Base-by-base conservation (phyloP, 92 coral and sea anemone genomes). In the Actinernus sp. region DNA sequence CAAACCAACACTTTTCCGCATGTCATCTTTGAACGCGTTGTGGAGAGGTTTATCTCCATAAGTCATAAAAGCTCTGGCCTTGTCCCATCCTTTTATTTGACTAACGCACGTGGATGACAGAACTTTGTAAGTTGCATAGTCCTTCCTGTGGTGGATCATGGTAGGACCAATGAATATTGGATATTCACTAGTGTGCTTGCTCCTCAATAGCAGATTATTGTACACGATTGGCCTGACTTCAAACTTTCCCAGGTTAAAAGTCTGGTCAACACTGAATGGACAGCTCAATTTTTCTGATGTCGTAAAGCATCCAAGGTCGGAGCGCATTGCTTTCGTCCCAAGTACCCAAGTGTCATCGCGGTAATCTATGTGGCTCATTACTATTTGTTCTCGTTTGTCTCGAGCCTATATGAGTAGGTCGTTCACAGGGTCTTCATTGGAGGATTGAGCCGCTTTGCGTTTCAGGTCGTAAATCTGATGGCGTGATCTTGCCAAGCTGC, bases 151-250 rank as follows among this genome's bases (percentile, higher is more conserved):
- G 43, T 76, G 83, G 3, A 76, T 7, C 56, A 59, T 59, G 7
- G 67, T 76, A 7, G 83, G 83, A 19, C 83, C 67, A 26, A 65
- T 8, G 47, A 76, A 76, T 7, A 65, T 41, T n/a, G 83, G 75
- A 34, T 30, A 31, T 20, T 36, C 59, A 10, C 54, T 37, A 0
- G 84, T 76, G 20, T 68, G 43, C 53, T 55, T 53, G 7, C 64
- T 61, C 54, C 31, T 76, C 25, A 76, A 53, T 14, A 76, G 47
- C 17, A 65, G 38, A 18, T 76, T 55, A 8, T 54, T 67, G 49
- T 33, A 50, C 26, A 67, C 63, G 24, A 67, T 25, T 18, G 75
- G 55, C 10, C 50, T 67, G 26, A 67, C 75, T 19, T 52, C 63
- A 19, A 52, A 67, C 14, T 5, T 54, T 8, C 63, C 74, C 71